A percentile compares a stretch with the other conserved stretches of the same genome.
phyloP scores from a whole-genome alignment of 2,888 invertebrate genomes.

The Blera fallax region DNA sequence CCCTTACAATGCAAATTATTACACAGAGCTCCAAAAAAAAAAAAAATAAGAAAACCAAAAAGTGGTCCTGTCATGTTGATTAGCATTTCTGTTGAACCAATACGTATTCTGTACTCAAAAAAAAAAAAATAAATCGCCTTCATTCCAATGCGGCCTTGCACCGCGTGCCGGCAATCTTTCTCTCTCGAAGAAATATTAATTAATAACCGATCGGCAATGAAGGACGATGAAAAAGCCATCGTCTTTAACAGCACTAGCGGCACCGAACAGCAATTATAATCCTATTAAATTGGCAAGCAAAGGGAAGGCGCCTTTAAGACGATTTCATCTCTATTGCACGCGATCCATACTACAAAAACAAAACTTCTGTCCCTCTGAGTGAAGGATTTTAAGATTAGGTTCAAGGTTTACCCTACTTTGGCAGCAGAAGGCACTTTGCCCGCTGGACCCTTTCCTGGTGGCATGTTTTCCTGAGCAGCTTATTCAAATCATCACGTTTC shows the following conservation, averaged over 20 bases:
- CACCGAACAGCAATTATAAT: slow-evolving; percentile 61
- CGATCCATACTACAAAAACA: slow-evolving; percentile 24
- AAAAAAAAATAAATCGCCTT: not conserved
- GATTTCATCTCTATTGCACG: slow-evolving; percentile 56
- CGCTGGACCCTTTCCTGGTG: slow-evolving; percentile 11
- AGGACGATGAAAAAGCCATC: slow-evolving; percentile 65
- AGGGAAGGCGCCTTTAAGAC: slow-evolving; percentile 56
- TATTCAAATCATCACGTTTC: slow-evolving; percentile 71
- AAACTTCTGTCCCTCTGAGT: not conserved
- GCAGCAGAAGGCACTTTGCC: not conserved
- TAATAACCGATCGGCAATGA: slow-evolving; percentile 62
- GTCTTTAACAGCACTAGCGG: slow-evolving; percentile 32
- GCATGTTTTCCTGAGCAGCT: slow-evolving; percentile 55
- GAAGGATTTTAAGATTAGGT: slow-evolving; percentile 56
- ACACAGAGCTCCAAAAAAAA: not conserved
- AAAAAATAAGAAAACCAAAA: not conserved
- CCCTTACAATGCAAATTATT: slow-evolving; percentile 55
- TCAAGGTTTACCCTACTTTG: slow-evolving; percentile 66
- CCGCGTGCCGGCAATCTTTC: slow-evolving; percentile 42
- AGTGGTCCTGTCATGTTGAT: slow-evolving; percentile 33
- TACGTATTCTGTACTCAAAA: slow-evolving; percentile 18
- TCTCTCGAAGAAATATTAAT: slow-evolving; percentile 59
- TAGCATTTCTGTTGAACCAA: slow-evolving; percentile 23
- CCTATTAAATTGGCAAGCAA: slow-evolving; percentile 64
- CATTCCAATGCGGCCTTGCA: not conserved